Percentiles rank a stretch among this genome's conserved stretches.
Conservation (phyloP, 2,113 vertebrate genomes). For the Scartelaos histophorus region DNA sequence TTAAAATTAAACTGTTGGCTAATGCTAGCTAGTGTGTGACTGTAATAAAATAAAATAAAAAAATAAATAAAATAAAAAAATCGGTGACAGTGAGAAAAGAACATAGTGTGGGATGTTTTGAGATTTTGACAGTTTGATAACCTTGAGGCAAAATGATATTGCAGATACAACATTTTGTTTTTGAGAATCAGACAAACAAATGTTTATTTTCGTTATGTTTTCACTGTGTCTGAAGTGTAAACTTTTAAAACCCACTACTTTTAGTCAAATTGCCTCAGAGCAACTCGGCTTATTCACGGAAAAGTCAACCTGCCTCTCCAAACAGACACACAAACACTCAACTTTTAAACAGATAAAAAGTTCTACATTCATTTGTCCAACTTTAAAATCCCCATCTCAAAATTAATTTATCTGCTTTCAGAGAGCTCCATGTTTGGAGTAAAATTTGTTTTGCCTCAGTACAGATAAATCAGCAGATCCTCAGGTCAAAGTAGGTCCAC, state of each 20-base stretch:
- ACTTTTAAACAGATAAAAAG: not conserved
- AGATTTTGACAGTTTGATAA: not conserved
- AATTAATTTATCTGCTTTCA: not conserved
- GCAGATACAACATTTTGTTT: not conserved
- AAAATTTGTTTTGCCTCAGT: no score
- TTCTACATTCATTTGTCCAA: not conserved
- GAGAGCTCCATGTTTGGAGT: no score
- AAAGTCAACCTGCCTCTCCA: not conserved
- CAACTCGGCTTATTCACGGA: not conserved
- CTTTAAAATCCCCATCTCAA: not conserved
- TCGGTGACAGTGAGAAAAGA: not conserved
- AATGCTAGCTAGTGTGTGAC: no score
- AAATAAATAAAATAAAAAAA: not conserved
- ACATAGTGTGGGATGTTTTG: not conserved
- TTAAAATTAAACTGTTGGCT: no score
- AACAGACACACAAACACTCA: not conserved
- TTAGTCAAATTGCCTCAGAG: not conserved
- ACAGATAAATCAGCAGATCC: no score
- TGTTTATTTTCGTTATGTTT: not conserved
- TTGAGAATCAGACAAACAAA: not conserved
- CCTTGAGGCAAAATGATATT: not conserved
- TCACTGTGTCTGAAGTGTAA: not conserved
- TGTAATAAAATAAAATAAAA: not conserved
- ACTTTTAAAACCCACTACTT: not conserved
- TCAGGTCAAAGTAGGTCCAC: no score